Base-by-base conservation (phyloP, 2,888 invertebrate species). In the Oxyteleia sp. region DNA sequence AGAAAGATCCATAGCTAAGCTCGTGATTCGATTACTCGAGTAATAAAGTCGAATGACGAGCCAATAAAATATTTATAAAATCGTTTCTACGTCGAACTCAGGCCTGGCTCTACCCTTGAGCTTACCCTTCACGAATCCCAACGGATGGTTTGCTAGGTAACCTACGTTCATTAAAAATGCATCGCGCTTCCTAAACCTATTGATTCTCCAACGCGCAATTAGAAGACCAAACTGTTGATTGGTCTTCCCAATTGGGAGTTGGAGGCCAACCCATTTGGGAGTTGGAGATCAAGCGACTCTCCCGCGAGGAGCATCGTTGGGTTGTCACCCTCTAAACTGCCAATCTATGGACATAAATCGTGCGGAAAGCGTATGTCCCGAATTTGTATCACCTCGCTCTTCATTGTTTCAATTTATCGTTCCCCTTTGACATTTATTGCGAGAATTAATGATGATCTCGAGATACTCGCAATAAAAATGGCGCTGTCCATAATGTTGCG, bases 41-140 rank as follows among this genome's bases (percentile, higher is more conserved):
- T 86, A 89, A 91, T 90, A 90, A 92, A 92, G 89, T 90, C 90
- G 89, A 90, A 90, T 88, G 89, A 93, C 90, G 91, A 90, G 91
- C 91, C 91, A 93, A 93, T 93, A 92, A 93, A 93, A 93, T 92
- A 93, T 93, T 93, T 93, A 92, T 92, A 88, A 90, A 91, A 90
- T 90, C 90, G 89, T 88, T 88, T n/a, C 71, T 53, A 35, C 26
- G 20, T 23, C 51, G 49, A 68, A 16, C 63, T 20, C n/a, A n/a
- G n/a, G 69, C 29, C 51, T 38, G 38, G 59, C 41, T 51, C 72
- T 82, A 91, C 92, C 91, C 85, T n/a, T n/a, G 87, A 90, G 90
- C 91, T 93, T 93, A 92, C 91, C 92, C 93, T 89, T 87, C 84
- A 82, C 85, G 85, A 87, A 82, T 90, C 90, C 89, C 87, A 78